These are phyloP conservation scores for Stichopus horrens DNA, from an alignment of 53 echinoderm and acorn worm species.

Conservation along the genomic window DNA sequence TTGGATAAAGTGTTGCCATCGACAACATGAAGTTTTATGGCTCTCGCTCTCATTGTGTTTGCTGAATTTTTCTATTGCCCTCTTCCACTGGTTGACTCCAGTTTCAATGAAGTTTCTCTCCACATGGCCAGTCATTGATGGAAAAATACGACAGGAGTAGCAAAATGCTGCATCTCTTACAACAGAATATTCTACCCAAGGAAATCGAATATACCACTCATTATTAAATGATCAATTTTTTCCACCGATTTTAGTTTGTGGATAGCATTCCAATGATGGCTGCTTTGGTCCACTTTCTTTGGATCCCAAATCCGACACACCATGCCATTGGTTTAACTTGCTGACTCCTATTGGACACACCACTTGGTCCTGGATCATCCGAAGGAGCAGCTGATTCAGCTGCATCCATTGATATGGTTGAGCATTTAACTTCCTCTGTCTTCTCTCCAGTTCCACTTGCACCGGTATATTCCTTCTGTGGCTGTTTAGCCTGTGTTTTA, in stretches of 20 bases:
- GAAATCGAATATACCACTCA: conserved; percentile 13
- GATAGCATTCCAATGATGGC: conserved; percentile 22
- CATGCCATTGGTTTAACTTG: not conserved
- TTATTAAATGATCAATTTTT: conserved; percentile 24
- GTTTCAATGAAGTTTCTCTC: not conserved
- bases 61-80: conserved; percentile 22
- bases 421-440: too few species aligned
- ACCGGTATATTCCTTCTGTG: not conserved
- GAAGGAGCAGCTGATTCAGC: too few species aligned
- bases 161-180: conserved; percentile 13
- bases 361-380: not conserved
- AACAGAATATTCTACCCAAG: conserved; percentile 14
- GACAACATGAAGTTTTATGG: conserved; percentile 8
- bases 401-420: too few species aligned
- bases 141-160: conserved; percentile 31
- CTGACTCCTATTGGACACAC: not conserved
- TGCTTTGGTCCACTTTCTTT: conserved; percentile 31
- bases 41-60: conserved; percentile 15
- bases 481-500: not conserved
- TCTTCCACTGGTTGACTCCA: conserved; percentile 23
- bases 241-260: conserved; percentile 26
- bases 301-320: conserved; percentile 6
- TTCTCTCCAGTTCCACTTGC: not conserved
- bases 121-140: not conserved
- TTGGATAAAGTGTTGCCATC: conserved; percentile 25